phyloP scores from a whole-genome alignment of 2,113 vertebrate genomes.

The Campylorhamphus procurvoides region DNA sequence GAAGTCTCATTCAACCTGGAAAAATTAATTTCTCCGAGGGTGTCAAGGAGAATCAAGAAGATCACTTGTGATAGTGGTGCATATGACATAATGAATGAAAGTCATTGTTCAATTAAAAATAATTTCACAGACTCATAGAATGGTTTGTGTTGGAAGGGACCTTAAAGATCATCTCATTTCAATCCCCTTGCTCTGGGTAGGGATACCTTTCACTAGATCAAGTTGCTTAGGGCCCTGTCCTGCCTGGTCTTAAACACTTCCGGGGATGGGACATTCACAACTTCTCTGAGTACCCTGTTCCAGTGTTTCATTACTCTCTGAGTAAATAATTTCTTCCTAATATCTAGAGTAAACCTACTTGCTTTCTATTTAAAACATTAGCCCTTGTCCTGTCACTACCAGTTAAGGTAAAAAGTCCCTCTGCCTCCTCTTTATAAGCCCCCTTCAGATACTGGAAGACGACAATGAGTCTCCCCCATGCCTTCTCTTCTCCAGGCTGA shows the following conservation, averaged over 20 bases:
- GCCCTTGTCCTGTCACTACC: neutral
- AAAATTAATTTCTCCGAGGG: neutral
- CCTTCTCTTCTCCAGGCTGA: neutral
- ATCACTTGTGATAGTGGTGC: neutral
- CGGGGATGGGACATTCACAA: neutral
- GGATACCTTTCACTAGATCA: neutral
- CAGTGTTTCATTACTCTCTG: too few relatives aligned
- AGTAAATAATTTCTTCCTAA: neutral
- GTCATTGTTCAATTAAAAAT: neutral
- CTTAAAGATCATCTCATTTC: neutral
- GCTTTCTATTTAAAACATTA: neutral
- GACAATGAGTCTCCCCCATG: too few relatives aligned
- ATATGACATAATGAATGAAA: neutral
- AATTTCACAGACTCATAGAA: neutral
- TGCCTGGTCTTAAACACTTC: neutral
- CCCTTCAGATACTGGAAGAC: neutral
- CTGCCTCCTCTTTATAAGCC: neutral
- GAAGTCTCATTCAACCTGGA: neutral
- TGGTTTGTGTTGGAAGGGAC: neutral
- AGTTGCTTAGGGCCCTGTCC: neutral
- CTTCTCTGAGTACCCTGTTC: neutral
- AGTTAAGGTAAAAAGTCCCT: neutral
- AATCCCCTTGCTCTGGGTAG: rapidly evolving
- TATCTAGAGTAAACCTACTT: neutral
- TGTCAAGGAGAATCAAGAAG: neutral